Conservation (phyloP, 2,888 invertebrate species). For the Micoletzkya japonica region DNA sequence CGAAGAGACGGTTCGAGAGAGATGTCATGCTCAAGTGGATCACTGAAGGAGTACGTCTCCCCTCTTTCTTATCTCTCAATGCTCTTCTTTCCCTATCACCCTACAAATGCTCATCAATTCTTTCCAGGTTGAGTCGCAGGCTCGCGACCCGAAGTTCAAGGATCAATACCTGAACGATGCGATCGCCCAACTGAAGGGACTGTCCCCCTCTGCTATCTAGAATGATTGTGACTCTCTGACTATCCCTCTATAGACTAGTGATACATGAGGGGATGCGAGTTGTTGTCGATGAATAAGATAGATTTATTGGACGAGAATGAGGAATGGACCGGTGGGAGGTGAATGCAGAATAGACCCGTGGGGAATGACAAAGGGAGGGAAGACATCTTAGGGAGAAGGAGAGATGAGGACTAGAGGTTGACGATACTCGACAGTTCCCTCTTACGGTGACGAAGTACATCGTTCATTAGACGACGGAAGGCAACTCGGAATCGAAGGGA, state of each 20-base stretch:
- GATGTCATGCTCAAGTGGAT: conserved; percentile 94
- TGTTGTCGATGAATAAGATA: no score
- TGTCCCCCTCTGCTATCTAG: conserved; percentile 30
- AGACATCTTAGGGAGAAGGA: no score
- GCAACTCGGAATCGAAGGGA: conserved; percentile 56
- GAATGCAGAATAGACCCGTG: no score
- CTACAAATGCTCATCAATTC: not conserved
- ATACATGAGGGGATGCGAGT: no score
- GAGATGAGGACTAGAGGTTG: conserved; percentile 4
- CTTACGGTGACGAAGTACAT: conserved; percentile 5
- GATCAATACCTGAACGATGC: conserved; percentile 61
- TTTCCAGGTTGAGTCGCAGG: conserved; percentile 55
- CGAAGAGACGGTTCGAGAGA: conserved; percentile 84
- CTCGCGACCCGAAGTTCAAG: conserved; percentile 57
- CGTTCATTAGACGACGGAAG: conserved; percentile 35
- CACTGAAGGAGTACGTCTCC: conserved; percentile 74
- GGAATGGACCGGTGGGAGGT: no score
- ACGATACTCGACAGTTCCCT: conserved; percentile 15
- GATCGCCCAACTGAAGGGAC: conserved; percentile 57
- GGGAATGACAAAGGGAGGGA: no score
- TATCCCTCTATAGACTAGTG: no score
- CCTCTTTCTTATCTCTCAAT: no score
- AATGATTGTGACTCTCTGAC: no score
- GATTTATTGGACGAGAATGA: no score
- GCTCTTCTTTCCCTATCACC: not conserved